phyloP scores from a whole-genome alignment of 2,888 invertebrate species.

The Perithous albicinctus region DNA sequence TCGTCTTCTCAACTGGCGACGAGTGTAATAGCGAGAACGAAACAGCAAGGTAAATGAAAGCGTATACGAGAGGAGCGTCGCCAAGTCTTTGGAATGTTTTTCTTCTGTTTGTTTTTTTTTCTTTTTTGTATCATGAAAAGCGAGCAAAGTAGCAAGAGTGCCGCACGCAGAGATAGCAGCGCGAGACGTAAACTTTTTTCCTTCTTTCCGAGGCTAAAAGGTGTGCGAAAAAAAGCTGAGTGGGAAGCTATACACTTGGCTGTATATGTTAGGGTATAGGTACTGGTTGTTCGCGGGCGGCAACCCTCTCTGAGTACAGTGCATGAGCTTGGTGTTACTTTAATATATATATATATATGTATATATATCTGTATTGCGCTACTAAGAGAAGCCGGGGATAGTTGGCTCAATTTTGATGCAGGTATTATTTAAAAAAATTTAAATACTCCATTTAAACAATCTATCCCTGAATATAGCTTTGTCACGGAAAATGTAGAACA shows the following conservation, averaged over 20 bases:
- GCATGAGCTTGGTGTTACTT: slow-evolving; percentile 48
- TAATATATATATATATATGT: slow-evolving; percentile 6
- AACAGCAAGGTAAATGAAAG: slow-evolving; percentile 32
- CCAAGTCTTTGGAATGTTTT: slow-evolving; percentile 74
- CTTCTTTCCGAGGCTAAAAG: slow-evolving; percentile 68
- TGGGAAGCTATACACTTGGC: slow-evolving; percentile 35
- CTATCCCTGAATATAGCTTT: too few species aligned
- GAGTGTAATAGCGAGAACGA: slow-evolving; percentile 54
- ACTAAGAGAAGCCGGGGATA: neutral
- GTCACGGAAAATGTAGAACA: too few species aligned
- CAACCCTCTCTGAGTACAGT: slow-evolving; percentile 55
- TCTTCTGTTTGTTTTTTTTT: slow-evolving; percentile 64
- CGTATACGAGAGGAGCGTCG: slow-evolving; percentile 44
- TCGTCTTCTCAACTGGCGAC: slow-evolving; percentile 56
- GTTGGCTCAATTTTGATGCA: neutral
- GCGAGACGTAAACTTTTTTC: slow-evolving; percentile 72
- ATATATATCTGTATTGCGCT: neutral
- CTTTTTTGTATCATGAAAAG: slow-evolving; percentile 69
- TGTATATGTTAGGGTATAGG: slow-evolving; percentile 30
- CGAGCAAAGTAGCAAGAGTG: slow-evolving; percentile 78
- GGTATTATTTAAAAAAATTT: neutral
- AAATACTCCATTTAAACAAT: too few species aligned
- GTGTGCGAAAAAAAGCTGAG: slow-evolving; percentile 52
- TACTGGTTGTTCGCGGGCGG: slow-evolving; percentile 45
- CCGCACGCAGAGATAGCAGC: slow-evolving; percentile 64